Percentiles rank a stretch among this genome's conserved stretches.
These are phyloP conservation scores for Lithophane leautieri DNA, from an alignment of 2,888 invertebrate species.

Conservation along the genomic window DNA sequence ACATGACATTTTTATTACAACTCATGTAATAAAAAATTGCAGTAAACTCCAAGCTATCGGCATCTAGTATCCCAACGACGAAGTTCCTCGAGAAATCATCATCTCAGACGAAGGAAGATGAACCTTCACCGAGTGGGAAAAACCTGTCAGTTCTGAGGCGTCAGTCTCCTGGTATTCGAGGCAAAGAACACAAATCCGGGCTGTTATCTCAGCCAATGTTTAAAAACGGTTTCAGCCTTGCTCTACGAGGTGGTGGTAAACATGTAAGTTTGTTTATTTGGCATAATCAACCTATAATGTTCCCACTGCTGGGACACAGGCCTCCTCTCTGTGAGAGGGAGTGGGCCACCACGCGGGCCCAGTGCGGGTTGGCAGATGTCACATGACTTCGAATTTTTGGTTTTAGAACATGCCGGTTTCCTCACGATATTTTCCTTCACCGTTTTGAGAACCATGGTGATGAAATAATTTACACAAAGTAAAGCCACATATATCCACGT, in stretches of 20 bases:
- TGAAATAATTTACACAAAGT: too few relatives aligned
- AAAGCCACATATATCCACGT: too few relatives aligned
- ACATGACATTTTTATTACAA: too few relatives aligned
- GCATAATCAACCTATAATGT: too few relatives aligned
- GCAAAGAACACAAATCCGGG: not conserved
- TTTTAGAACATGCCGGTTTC: too few relatives aligned
- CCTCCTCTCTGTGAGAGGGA: too few relatives aligned
- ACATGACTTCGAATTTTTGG: too few relatives aligned
- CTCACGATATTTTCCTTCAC: too few relatives aligned
- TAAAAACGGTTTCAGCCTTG: not conserved
- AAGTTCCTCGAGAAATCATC: not conserved
- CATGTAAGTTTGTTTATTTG: constrained; percentile 19
- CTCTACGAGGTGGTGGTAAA: not conserved
- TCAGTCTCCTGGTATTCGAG: not conserved
- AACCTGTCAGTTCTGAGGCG: not conserved
- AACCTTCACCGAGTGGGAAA: not conserved
- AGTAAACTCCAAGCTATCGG: constrained; percentile 19
- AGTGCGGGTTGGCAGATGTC: too few relatives aligned
- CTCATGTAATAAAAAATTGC: not conserved
- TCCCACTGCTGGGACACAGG: too few relatives aligned
- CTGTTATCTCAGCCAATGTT: not conserved
- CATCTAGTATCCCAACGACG: not conserved
- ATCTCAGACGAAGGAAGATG: not conserved
- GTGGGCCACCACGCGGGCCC: too few relatives aligned
- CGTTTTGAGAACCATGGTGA: too few relatives aligned